These are phyloP conservation scores for Melanophora roralis DNA, from an alignment of 2,888 invertebrate genomes.

Conservation along the genomic window DNA sequence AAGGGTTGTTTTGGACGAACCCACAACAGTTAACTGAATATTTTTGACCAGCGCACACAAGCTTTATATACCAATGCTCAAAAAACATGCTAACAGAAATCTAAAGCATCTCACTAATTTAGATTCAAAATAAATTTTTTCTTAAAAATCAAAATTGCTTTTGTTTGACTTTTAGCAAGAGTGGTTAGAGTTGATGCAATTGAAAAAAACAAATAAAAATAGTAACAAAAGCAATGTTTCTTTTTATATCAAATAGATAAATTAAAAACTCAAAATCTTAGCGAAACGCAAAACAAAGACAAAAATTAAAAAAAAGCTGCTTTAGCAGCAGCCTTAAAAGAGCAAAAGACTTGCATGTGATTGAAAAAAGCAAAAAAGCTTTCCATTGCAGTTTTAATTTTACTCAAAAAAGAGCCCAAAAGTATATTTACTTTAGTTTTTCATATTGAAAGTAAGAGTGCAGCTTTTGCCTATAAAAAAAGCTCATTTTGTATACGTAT, in stretches of 20 bases:
- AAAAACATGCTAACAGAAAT: conserved; percentile 55
- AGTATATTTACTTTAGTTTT: not conserved
- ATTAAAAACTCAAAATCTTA: conserved; percentile 29
- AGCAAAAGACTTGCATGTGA: conserved; percentile 17
- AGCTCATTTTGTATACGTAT: conserved; percentile 62
- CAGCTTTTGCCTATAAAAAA: conserved; percentile 18
- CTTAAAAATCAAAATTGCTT: conserved; percentile 10
- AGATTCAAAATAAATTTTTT: conserved; percentile 23
- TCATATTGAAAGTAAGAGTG: conserved; percentile 56
- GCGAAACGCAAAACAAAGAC: conserved; percentile 18
- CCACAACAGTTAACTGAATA: conserved; percentile 77
- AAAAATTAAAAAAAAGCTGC: conserved; percentile 15
- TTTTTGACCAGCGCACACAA: conserved; percentile 73
- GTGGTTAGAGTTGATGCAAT: conserved; percentile 16
- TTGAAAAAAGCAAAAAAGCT: conserved; percentile 25
- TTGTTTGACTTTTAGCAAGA: not conserved
- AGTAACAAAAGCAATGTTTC: conserved; percentile 8
- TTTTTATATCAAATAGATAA: conserved; percentile 12
- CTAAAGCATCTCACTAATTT: conserved; percentile 59
- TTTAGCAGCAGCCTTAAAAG: conserved; percentile 49
- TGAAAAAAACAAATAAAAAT: conserved; percentile 7
- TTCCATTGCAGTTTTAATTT: not conserved
- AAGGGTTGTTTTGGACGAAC: conserved; percentile 75
- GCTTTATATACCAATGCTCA: conserved; percentile 75
- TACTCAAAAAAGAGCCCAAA: not conserved